Evolutionary conservation across 2,113 vertebrate species (phyloP), one percentile per base, ranked within the genome.

Genomic region (Epinephelus moara): DNA sequence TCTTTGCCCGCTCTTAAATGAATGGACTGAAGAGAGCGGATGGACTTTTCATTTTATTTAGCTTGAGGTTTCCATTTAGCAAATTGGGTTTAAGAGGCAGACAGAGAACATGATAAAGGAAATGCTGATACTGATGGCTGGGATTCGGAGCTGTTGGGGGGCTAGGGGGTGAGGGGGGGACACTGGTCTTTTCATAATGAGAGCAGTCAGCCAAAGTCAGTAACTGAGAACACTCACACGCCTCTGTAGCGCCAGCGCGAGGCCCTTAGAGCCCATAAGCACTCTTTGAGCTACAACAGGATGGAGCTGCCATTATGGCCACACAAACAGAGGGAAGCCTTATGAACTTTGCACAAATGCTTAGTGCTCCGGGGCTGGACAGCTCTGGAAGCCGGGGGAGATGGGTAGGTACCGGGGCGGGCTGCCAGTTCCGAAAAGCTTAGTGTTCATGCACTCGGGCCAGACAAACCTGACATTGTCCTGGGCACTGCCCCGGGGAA

Each of bases 291-390:
- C 91, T 90, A 88, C 90, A 85, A 75, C 91, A 94, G 94, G 94
- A 94, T 94, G 94, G 91, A 93, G 92, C 92, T 80, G 78, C 85
- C 88, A 94, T 94, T 94, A 93, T 91, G 73, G 80, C 70, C 80
- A 70, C 83, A 92, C 90, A 94, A 95, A 95, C 94, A 95, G 93
- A 94, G 90, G 92, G 91, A 94, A 91, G 93, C 94, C 95, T 95
- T 95, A 94, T 96, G 93, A 95, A 96, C 95, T 95, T 95, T 94
- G 89, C 92, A 95, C 94, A 95, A 95, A 93, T 89, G 89, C 94
- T 94, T 94, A 93, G 73, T 85, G 90, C 89, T 87, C 90, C 78
- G 91, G 85, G 83, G 84, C 82, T 84, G 89, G 87, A 88, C 88
- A 80, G 93, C 80, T 85, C 85, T 91, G 95, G 83, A 92, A 80